These are phyloP conservation scores for Masticophis lateralis DNA, from an alignment of 2,797 vertebrate genomes.

Conservation along the genomic window DNA sequence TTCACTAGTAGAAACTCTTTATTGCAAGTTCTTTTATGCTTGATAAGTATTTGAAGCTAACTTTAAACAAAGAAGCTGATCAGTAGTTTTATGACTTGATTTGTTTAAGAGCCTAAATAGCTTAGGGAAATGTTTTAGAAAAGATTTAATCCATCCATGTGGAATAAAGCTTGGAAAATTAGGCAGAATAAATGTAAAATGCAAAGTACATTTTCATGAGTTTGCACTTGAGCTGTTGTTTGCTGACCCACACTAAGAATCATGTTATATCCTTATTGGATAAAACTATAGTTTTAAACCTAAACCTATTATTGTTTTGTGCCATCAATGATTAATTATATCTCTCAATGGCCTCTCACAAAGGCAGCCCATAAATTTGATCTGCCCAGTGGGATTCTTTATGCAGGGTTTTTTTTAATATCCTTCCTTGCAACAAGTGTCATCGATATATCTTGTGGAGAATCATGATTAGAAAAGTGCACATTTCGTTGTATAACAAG, in stretches of 20 bases:
- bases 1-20: conserved; percentile 22
- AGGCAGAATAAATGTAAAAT: conserved; percentile 52
- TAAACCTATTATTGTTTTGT: conserved; percentile 26
- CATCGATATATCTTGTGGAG: neutral
- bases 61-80: conserved; percentile 60
- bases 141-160: conserved; percentile 50
- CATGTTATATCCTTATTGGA: conserved; percentile 21
- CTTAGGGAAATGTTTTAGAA: conserved; percentile 57
- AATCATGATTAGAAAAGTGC: neutral
- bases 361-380: neutral
- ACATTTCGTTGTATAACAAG: neutral
- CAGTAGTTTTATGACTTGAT: conserved; percentile 56
- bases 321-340: conserved; percentile 15
- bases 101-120: conserved; percentile 61
- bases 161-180: conserved; percentile 60
- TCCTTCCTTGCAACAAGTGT: neutral
- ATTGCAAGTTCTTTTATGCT: conserved; percentile 36
- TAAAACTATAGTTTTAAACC: conserved; percentile 17
- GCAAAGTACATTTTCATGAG: conserved; percentile 46
- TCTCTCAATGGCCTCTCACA: conserved; percentile 1
- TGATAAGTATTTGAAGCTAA: conserved; percentile 51
- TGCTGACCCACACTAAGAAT: conserved; percentile 41
- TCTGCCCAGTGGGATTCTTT: neutral
- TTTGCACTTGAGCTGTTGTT: conserved; percentile 57
- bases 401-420: neutral